phyloP scores from a whole-genome alignment of 1,140 invertebrate genomes.

The Pseudomyrmex sp. region DNA sequence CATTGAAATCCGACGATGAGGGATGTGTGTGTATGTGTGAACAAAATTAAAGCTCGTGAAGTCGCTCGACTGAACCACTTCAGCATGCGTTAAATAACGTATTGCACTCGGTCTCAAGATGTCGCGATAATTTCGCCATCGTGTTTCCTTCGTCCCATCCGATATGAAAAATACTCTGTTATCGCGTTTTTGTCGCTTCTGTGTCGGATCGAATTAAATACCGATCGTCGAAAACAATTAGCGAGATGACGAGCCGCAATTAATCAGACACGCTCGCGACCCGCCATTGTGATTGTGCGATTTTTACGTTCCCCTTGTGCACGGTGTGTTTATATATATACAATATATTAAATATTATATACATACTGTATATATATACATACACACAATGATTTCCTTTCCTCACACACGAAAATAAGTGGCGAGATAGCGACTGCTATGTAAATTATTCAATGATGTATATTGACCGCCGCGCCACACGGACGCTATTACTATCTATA shows the following conservation, averaged over 20 bases:
- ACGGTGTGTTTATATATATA: no score
- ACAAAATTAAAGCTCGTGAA: slow-evolving; percentile 52
- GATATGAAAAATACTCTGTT: background rate
- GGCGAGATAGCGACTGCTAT: slow-evolving; percentile 34
- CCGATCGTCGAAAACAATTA: background rate
- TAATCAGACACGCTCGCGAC: background rate
- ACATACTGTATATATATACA: no score
- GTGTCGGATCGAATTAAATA: no score
- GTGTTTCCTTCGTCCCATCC: background rate
- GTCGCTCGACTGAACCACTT: slow-evolving; percentile 3
- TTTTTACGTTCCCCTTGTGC: background rate
- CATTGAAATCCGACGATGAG: slow-evolving; percentile 1
- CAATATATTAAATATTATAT: no score
- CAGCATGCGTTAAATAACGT: slow-evolving; percentile 30
- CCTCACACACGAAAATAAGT: slow-evolving; percentile 16
- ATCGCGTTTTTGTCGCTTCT: no score
- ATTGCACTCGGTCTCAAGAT: slow-evolving; percentile 10
- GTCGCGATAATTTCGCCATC: background rate
- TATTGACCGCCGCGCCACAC: slow-evolving; percentile 43
- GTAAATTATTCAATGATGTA: slow-evolving; percentile 53
- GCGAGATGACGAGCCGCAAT: background rate
- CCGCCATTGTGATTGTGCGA: no score
- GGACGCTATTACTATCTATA: slow-evolving; percentile 50
- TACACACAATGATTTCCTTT: slow-evolving; percentile 3
- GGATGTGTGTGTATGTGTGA: background rate